These are phyloP conservation scores for Drosophila hamatofila DNA, from an alignment of 2,888 invertebrate species.

Conservation along the genomic window DNA sequence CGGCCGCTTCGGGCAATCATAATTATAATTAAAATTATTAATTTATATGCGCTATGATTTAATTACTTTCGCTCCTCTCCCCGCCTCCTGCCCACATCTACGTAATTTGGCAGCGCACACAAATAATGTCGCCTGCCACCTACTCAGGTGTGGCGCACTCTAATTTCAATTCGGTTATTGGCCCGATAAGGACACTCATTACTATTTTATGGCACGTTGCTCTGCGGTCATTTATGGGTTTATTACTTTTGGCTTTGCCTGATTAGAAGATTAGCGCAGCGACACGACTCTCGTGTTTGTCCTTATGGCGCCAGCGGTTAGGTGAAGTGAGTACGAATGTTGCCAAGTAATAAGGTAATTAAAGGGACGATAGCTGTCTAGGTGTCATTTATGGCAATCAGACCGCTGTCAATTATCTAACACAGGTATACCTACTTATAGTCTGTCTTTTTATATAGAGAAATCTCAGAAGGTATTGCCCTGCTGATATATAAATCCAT, in stretches of 20 bases:
- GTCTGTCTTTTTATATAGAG: neutral
- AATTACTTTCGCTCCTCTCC: slow-evolving; percentile 29
- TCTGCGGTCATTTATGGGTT: slow-evolving; percentile 15
- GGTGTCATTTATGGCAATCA: neutral
- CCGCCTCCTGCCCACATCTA: slow-evolving; percentile 1
- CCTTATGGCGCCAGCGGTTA: neutral
- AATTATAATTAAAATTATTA: slow-evolving; percentile 43
- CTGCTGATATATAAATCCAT: no score
- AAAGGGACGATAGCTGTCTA: neutral
- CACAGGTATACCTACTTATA: no score
- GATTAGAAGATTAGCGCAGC: slow-evolving; percentile 33
- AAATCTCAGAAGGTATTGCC: neutral
- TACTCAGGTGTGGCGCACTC: neutral
- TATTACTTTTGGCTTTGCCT: slow-evolving; percentile 31
- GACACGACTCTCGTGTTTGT: neutral
- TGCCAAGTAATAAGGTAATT: neutral
- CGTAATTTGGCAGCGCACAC: slow-evolving; percentile 6
- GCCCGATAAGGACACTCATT: slow-evolving; percentile 41
- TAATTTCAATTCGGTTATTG: slow-evolving; percentile 8
- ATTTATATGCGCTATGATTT: slow-evolving; percentile 54
- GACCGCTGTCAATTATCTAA: neutral
- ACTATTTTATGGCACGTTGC: slow-evolving; percentile 34
- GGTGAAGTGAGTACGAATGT: neutral
- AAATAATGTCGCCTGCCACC: neutral
- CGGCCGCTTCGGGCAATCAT: slow-evolving; percentile 24